Conservation (phyloP, 2,888 invertebrate species). For the Achlya flavicornis region DNA sequence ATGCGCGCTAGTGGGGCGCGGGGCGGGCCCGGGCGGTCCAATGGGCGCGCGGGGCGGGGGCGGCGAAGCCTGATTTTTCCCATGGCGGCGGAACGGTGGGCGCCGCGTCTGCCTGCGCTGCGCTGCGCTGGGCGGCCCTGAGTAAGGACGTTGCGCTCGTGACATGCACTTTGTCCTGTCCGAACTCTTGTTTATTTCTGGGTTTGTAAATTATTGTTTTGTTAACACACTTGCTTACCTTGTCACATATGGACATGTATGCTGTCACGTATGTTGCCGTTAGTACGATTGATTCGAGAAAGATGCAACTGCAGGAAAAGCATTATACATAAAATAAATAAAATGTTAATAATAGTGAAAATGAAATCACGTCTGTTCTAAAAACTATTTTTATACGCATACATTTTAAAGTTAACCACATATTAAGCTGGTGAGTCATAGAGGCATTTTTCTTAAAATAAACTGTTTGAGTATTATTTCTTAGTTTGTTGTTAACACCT, state of each 20-base stretch:
- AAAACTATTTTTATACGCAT: background rate
- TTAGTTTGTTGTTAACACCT: no score
- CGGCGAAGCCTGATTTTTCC: conserved; percentile 82
- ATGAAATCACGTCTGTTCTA: background rate
- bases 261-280: background rate
- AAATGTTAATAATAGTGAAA: background rate
- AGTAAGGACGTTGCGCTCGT: conserved; percentile 81
- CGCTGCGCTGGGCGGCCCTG: conserved; percentile 73
- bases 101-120: conserved; percentile 69
- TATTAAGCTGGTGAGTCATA: background rate
- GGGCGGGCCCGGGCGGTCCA: conserved; percentile 76
- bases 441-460: background rate
- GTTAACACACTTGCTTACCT: conserved; percentile 24
- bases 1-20: conserved; percentile 78
- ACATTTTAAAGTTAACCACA: background rate
- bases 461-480: background rate
- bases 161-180: conserved; percentile 78
- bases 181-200: conserved; percentile 59
- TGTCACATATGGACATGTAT: background rate
- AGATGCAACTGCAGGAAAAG: background rate
- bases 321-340: no score
- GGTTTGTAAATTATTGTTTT: conserved; percentile 45
- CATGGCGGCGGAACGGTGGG: conserved; percentile 68
- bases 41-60: conserved; percentile 79
- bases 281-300: background rate